Evolutionary conservation across 2,888 invertebrate species (phyloP), one percentile per base, ranked within the genome.

Genomic region (Dilophus febrilis): DNA sequence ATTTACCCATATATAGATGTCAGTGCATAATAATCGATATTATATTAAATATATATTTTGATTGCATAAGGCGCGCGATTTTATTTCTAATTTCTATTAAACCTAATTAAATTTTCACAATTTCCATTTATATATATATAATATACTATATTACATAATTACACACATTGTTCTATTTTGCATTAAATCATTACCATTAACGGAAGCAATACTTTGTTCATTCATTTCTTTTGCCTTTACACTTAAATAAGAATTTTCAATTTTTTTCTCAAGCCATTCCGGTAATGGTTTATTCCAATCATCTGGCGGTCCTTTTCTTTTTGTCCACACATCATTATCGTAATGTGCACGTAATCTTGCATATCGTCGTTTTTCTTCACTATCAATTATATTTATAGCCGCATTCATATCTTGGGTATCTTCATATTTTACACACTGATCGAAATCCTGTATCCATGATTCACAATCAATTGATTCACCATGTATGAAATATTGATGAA

Each of bases 241-340:
- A 45, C 72, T 68, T 31, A 87, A 65, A 54, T 70, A 83, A 1
- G 77, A 70, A 44, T 70, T 64, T 53, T 80, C 70, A 51, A 79
- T 72, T 50, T 73, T 67, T 51, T 81, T 71, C 14, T 57, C 58
- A 58, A 87, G 64, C 72, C 77, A 77, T 6, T 80, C 77, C 1
- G 90, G 88, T 42, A 91, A 57, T 1, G 84, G 84, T 45, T 71
- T 71, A 45, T 74, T 70, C 91, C 91, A 92, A 57, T 86, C 76
- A 38, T 66, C 62, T 0, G 91, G 90, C 1, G 91, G 88, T 16
- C 46, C 38, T 6, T 66, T 67, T 33, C 92, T 64, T 54, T 72
- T 79, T 50, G 75, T 68, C 92, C 92, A 92, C 2, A 77, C 68
- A 54, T 80, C 67, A 58, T 92, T 92, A 38, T 55, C 60, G 47